Conservation (phyloP, 2,888 invertebrate species). For the Caenorhabditis sp. region DNA sequence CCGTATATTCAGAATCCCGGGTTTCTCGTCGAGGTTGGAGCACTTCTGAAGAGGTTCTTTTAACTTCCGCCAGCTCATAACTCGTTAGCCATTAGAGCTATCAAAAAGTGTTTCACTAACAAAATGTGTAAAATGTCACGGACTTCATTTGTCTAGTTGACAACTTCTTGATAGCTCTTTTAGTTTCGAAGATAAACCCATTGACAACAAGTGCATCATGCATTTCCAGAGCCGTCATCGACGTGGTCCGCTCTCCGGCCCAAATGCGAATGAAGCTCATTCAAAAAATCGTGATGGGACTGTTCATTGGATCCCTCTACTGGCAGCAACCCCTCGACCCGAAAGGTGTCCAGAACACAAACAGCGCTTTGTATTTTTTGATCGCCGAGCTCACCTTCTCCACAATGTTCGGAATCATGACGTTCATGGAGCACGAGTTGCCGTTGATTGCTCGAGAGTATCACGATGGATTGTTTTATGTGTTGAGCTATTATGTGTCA, state of each 20-base stretch:
- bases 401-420: constrained; percentile 88
- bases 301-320: constrained; percentile 91
- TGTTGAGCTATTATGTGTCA: constrained; percentile 73
- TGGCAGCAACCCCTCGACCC: constrained; percentile 47
- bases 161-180: too few species aligned
- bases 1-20: constrained; percentile 25
- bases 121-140: too few species aligned
- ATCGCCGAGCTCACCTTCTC: constrained; percentile 90
- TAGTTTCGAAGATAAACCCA: too few species aligned
- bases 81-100: too few species aligned
- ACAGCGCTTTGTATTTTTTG: constrained; percentile 93
- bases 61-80: too few species aligned
- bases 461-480: constrained; percentile 87
- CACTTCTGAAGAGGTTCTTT: constrained; percentile 28
- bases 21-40: constrained; percentile 12
- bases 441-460: constrained; percentile 93
- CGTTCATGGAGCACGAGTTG: constrained; percentile 91
- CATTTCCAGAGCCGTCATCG: constrained; percentile 66
- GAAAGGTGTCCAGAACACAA: constrained; percentile 93
- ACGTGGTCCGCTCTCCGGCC: constrained; percentile 72
- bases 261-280: constrained; percentile 76
- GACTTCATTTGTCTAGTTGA: too few species aligned
- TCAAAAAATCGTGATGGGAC: constrained; percentile 80
- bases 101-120: too few species aligned
- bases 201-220: too few species aligned